A percentile compares a stretch with the other conserved stretches of the same genome.
phyloP scores from a whole-genome alignment of 2,888 invertebrate species.

The Ypsolopha scabrella region DNA sequence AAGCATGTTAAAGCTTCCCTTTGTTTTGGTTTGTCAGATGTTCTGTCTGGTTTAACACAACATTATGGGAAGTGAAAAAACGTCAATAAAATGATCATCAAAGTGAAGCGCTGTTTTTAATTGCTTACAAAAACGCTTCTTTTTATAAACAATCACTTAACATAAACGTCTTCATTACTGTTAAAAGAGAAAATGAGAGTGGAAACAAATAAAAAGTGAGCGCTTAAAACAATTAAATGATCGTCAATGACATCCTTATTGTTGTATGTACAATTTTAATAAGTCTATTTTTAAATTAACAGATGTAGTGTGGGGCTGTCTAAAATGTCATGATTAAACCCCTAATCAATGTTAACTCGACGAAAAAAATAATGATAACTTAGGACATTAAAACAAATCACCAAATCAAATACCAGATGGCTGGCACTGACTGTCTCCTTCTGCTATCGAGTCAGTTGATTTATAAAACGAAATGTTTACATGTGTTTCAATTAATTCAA shows the following conservation, averaged over 20 bases:
- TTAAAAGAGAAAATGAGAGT: constrained; percentile 17
- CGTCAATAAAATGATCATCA: constrained; percentile 27
- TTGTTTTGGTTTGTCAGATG: not conserved
- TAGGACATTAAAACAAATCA: constrained; percentile 49
- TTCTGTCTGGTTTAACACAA: constrained; percentile 21
- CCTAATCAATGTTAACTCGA: constrained; percentile 6
- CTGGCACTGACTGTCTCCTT: constrained; percentile 25
- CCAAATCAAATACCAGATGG: constrained; percentile 43
- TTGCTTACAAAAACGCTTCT: constrained; percentile 27
- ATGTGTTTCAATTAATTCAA: constrained; percentile 57
- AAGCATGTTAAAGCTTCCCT: not conserved
- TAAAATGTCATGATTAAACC: constrained; percentile 3
- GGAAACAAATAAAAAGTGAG: constrained; percentile 17
- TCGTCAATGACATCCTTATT: too few relatives aligned
- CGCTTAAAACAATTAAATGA: too few relatives aligned
- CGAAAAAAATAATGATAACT: constrained; percentile 1
- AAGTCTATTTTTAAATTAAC: too few relatives aligned
- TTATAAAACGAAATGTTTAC: constrained; percentile 46
- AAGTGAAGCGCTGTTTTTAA: constrained; percentile 14
- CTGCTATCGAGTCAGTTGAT: constrained; percentile 20
- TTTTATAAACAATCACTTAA: constrained; percentile 29
- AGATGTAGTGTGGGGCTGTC: constrained; percentile 6
- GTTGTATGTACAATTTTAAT: too few relatives aligned
- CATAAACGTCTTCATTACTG: constrained; percentile 38
- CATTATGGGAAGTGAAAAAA: constrained; percentile 13